Conservation (phyloP, 2,888 invertebrate genomes). For the Synergus gifuensis region DNA sequence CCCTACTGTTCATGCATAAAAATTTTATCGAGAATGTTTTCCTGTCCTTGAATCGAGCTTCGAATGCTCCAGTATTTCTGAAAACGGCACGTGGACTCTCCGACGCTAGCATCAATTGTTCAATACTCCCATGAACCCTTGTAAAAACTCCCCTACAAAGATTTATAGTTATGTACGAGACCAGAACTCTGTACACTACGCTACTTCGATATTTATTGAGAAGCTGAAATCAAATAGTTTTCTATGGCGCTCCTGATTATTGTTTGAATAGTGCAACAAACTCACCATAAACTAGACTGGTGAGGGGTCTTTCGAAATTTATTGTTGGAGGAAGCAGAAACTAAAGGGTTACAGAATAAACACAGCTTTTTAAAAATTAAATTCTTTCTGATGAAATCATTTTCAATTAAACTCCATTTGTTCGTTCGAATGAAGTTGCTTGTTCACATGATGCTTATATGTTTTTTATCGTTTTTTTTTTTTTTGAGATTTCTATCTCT, state of each 20-base stretch:
- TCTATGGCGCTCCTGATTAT: neutral
- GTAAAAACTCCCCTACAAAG: constrained; percentile 25
- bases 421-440: neutral
- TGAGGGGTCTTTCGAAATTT: neutral
- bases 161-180: constrained; percentile 6
- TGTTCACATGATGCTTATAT: too few species aligned
- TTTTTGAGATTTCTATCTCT: too few species aligned
- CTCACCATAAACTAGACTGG: neutral
- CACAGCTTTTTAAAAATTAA: neutral
- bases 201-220: neutral
- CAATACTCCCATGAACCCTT: constrained; percentile 26
- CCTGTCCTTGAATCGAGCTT: constrained; percentile 19
- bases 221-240: neutral
- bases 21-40: constrained; percentile 21
- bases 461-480: too few species aligned
- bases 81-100: constrained; percentile 39
- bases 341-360: neutral
- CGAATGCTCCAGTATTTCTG: neutral
- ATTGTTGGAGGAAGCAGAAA: neutral
- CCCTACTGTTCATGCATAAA: constrained; percentile 23
- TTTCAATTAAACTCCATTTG: neutral
- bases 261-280: neutral
- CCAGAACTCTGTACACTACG: neutral
- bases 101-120: constrained; percentile 21
- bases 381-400: neutral